These are phyloP conservation scores for Pangasius djambal DNA, from an alignment of 2,797 vertebrate genomes.

Conservation along the genomic window DNA sequence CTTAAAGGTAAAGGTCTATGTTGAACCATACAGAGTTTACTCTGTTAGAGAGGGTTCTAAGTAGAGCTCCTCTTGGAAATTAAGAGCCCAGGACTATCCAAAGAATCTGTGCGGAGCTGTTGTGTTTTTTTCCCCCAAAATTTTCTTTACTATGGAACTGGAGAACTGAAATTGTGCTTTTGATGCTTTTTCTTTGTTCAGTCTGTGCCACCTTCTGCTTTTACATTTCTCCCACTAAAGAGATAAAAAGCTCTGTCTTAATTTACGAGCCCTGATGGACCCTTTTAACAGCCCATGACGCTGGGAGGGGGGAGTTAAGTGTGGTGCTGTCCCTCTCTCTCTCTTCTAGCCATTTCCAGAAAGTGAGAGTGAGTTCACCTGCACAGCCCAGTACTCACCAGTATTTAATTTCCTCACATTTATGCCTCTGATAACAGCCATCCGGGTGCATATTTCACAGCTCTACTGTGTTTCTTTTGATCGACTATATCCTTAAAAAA, in stretches of 20 bases:
- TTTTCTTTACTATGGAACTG: neutral
- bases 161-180: conserved; percentile 24
- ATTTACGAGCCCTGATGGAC: conserved; percentile 69
- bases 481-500: conserved; percentile 25
- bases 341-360: conserved; percentile 39
- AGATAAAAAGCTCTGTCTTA: conserved; percentile 68
- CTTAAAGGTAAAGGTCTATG: neutral
- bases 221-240: conserved; percentile 63
- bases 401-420: conserved; percentile 36
- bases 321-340: conserved; percentile 41
- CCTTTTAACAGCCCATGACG: conserved; percentile 67
- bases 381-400: neutral
- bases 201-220: conserved; percentile 65
- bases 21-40: too few species aligned
- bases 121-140: conserved; percentile 55
- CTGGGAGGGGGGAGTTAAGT: conserved; percentile 58
- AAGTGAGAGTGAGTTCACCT: conserved; percentile 24
- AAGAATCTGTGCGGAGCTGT: neutral
- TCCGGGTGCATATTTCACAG: conserved; percentile 43
- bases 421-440: conserved; percentile 32
- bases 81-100: neutral
- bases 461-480: conserved; percentile 3
- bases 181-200: conserved; percentile 60
- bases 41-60: neutral
- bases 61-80: neutral